Conservation (phyloP, 2,797 vertebrate genomes). For the Moxostoma hubbsi region DNA sequence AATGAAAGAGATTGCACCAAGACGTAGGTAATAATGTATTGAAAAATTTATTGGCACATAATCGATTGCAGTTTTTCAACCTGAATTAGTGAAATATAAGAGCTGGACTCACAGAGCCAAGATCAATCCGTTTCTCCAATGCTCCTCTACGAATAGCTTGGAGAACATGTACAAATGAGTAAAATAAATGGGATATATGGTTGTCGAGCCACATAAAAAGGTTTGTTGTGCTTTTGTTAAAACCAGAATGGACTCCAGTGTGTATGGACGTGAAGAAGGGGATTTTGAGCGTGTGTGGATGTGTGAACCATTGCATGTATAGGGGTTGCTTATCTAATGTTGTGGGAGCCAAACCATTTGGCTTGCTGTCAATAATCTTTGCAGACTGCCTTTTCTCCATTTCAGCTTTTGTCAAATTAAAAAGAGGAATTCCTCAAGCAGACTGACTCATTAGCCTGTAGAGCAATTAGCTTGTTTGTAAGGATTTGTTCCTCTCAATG, state of each 20-base stretch:
- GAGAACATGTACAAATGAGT: constrained; percentile 58
- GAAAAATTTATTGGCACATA: too few species aligned
- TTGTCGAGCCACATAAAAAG: constrained; percentile 66
- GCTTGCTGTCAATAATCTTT: constrained; percentile 73
- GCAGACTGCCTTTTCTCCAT: constrained; percentile 61
- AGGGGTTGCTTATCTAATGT: constrained; percentile 51
- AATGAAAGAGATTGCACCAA: too few species aligned
- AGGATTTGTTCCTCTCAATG: constrained; percentile 61
- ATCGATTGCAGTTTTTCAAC: too few species aligned
- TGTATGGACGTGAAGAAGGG: constrained; percentile 1
- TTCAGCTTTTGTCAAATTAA: constrained; percentile 76
- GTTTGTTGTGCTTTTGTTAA: constrained; percentile 66
- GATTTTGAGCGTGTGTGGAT: too few species aligned
- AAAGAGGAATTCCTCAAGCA: constrained; percentile 74
- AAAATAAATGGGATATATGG: constrained; percentile 71
- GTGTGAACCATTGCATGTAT: too few species aligned
- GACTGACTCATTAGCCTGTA: constrained; percentile 71
- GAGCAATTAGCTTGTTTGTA: constrained; percentile 74
- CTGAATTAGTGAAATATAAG: constrained; percentile 50
- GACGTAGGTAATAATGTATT: too few species aligned
- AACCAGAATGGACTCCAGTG: constrained; percentile 60
- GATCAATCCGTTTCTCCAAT: constrained; percentile 61
- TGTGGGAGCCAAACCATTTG: constrained; percentile 59
- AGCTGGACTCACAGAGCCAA: constrained; percentile 1
- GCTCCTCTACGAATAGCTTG: constrained; percentile 68